Conservation (phyloP, 2,888 invertebrate species). For the Sphecodes monilicornis region DNA sequence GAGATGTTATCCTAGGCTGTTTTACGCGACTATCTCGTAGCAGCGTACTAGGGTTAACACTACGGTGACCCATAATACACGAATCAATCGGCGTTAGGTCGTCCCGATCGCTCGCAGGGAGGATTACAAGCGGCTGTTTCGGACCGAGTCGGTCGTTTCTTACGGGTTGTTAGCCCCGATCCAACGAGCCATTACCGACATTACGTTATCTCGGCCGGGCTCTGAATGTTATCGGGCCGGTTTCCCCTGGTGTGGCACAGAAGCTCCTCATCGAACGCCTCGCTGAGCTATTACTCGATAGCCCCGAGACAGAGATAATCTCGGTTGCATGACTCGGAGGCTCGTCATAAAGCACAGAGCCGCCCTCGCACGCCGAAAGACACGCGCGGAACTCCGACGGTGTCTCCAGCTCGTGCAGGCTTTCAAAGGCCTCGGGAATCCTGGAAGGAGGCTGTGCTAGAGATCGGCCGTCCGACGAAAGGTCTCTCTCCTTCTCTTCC, state of each 20-base stretch:
- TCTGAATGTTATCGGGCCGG: constrained; percentile 71
- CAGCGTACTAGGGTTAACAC: background rate
- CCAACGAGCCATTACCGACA: constrained; percentile 72
- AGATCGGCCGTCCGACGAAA: background rate
- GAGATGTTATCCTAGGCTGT: background rate
- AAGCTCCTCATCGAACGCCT: constrained; percentile 51
- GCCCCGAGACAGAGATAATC: constrained; percentile 65
- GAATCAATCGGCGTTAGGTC: constrained; percentile 54
- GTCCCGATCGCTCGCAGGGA: background rate
- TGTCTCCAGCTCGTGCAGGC: background rate
- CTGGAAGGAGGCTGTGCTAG: background rate
- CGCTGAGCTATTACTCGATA: constrained; percentile 46
- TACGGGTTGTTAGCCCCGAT: constrained; percentile 71
- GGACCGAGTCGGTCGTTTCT: constrained; percentile 66
- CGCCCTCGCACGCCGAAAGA: constrained; percentile 23
- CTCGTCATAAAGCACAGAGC: constrained; percentile 63
- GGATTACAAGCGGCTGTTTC: constrained; percentile 46
- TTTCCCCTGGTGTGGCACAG: constrained; percentile 6
- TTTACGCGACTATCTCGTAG: background rate
- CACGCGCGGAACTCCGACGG: constrained; percentile 29
- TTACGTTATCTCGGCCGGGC: constrained; percentile 71
- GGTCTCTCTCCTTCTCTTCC: background rate
- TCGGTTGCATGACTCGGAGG: constrained; percentile 66
- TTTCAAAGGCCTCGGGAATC: constrained; percentile 22
- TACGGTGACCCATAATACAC: background rate